phyloP scores from a whole-genome alignment of 2,888 invertebrate species.

The Apocheima hispidaria region DNA sequence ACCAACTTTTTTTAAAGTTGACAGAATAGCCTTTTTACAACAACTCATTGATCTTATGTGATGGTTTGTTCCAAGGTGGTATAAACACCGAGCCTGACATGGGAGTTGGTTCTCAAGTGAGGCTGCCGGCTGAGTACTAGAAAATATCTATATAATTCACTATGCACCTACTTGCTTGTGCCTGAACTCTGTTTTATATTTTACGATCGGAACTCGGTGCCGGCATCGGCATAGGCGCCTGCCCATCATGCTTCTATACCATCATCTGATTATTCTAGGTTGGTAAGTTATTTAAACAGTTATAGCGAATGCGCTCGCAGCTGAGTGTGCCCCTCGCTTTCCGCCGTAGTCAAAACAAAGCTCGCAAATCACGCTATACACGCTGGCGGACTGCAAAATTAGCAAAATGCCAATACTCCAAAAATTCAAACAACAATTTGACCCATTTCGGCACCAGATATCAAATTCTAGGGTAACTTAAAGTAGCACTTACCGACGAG shows the following conservation, averaged over 20 bases:
- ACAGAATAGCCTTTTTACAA: too few species aligned
- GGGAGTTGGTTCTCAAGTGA: too few species aligned
- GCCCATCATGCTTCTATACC: background rate
- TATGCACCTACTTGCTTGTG: background rate
- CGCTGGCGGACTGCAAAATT: slow-evolving; percentile 36
- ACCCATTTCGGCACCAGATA: slow-evolving; percentile 64
- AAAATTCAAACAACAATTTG: slow-evolving; percentile 60
- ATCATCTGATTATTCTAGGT: slow-evolving; percentile 5
- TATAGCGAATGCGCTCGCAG: background rate
- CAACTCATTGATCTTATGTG: too few species aligned
- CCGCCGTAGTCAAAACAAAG: slow-evolving; percentile 37
- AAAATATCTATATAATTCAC: background rate
- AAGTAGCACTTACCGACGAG: slow-evolving; percentile 52
- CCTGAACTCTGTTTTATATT: background rate
- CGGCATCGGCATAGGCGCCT: background rate
- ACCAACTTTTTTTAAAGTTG: too few species aligned
- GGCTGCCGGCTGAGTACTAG: too few species aligned
- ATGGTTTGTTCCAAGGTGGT: too few species aligned
- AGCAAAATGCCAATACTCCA: slow-evolving; percentile 54
- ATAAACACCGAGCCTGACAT: too few species aligned
- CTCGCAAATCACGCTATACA: slow-evolving; percentile 11
- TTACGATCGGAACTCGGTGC: background rate
- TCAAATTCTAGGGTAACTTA: slow-evolving; percentile 42
- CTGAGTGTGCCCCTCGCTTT: slow-evolving; percentile 9
- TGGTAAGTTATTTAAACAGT: slow-evolving; percentile 5